A percentile compares a stretch with the other conserved stretches of the same genome.
phyloP scores from a whole-genome alignment of 23 tunicate species.

The Oikopleura vanhoeffeni region DNA sequence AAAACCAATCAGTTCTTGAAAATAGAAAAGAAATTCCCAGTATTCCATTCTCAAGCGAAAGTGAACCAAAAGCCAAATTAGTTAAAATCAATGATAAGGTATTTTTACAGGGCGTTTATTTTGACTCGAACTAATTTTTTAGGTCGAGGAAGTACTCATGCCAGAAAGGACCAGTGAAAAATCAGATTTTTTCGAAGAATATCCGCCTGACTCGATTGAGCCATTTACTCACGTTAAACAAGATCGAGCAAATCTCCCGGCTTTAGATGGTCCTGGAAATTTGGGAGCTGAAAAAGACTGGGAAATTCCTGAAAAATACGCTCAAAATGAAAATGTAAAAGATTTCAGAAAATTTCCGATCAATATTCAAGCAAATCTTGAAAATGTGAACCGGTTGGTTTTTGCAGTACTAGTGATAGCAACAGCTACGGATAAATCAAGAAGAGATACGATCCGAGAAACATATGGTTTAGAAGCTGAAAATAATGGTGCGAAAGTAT shows the following conservation, averaged over 20 bases:
- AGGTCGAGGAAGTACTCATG: neutral
- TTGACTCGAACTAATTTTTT: no score
- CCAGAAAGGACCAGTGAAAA: neutral
- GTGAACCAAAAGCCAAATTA: no score
- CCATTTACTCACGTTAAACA: neutral
- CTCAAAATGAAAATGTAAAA: neutral
- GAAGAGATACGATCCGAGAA: neutral
- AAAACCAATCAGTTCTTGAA: no score
- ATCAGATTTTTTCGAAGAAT: neutral
- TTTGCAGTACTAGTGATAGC: neutral
- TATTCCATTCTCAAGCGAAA: no score
- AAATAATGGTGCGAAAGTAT: neutral
- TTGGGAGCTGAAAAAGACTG: neutral
- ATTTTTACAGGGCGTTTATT: no score
- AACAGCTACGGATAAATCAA: neutral
- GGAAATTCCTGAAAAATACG: constrained; percentile 2
- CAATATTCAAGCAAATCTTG: neutral
- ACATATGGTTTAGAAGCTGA: neutral
- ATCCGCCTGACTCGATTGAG: neutral
- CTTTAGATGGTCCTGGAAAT: neutral
- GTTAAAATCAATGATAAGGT: no score
- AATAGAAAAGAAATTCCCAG: no score
- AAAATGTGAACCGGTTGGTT: neutral
- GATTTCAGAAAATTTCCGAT: neutral
- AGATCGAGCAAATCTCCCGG: neutral